These are phyloP conservation scores for Drosophila erecta DNA, from an alignment of 1,140 invertebrate species.

Conservation along the genomic window DNA sequence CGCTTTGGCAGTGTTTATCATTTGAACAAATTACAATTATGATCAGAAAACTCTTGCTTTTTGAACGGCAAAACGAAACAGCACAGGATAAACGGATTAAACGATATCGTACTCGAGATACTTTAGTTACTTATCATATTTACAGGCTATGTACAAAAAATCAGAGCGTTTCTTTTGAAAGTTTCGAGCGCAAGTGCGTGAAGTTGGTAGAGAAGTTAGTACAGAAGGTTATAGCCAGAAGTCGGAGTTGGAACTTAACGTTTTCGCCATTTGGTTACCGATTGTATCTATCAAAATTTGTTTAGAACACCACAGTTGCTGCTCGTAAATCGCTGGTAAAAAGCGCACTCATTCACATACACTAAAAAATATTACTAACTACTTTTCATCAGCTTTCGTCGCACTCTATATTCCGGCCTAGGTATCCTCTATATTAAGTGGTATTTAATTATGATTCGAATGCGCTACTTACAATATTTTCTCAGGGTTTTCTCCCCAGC, in stretches of 20 bases:
- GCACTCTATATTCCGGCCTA: constrained; percentile 46
- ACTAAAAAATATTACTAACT: constrained; percentile 71
- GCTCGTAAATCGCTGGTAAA: constrained; percentile 75
- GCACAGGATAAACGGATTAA: constrained; percentile 37
- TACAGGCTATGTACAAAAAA: constrained; percentile 75
- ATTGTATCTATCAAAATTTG: constrained; percentile 68
- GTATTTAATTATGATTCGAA: constrained; percentile 44
- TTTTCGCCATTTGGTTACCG: constrained; percentile 41
- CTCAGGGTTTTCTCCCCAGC: background rate
- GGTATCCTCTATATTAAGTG: constrained; percentile 33
- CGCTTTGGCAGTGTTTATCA: constrained; percentile 80
- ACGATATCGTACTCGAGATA: constrained; percentile 37
- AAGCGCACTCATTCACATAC: constrained; percentile 62
- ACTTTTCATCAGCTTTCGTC: constrained; percentile 60
- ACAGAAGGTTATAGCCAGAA: constrained; percentile 18
- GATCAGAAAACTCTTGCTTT: constrained; percentile 37
- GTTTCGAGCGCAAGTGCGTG: constrained; percentile 56
- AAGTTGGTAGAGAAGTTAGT: constrained; percentile 25
- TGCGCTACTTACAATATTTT: constrained; percentile 54
- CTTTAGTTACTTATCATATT: constrained; percentile 46
- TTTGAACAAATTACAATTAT: constrained; percentile 71
- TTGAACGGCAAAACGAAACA: constrained; percentile 41
- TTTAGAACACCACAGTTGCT: constrained; percentile 77
- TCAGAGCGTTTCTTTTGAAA: constrained; percentile 45
- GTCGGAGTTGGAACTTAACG: constrained; percentile 29